Base-by-base conservation (phyloP, 2,113 vertebrate species). In the Mungos mungo region DNA sequence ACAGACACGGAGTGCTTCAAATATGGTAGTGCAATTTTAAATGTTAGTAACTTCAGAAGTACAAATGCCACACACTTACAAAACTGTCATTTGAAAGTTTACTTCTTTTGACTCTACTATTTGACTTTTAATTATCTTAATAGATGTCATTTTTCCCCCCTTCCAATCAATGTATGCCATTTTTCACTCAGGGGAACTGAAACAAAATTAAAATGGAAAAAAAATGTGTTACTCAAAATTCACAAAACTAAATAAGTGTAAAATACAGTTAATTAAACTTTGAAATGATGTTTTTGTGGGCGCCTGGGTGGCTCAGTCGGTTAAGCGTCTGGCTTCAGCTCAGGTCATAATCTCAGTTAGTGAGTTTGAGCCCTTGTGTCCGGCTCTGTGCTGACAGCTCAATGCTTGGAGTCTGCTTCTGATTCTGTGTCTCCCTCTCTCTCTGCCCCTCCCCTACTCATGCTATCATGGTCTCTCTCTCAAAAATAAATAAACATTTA, bases 81-180 rank as follows among this genome's bases (percentile, higher is more conserved):
- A 52, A 82, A 38, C 18, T 77, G 5, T 50, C 50, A 27, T 35
- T 79, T 25, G 54, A 76, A 81, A 54, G 7, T 41, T 83, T 65
- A 54, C 87, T 65, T 87, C 74, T 83, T 79, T 88, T 87, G 57
- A 76, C 23, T 74, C 57, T 47, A 9, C 57, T 47, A 9, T 10
- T 60, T 60, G 57, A 47, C 38, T 68, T 87, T 77, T 82, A 82
- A 82, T 87, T 33, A 87, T 74, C 88, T 84, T 80, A 96, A 81
- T 63, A 88, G 47, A 85, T 25, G n/a, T 50, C 60, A 72, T n/a
- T 96, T 88, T 88, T 87, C 33, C 90, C 68, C 63, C 85, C 52
- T 93, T 91, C 76, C 68, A 87, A 71, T 66, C 54, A 76, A 54
- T 2, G 3, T 47, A 50, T 65, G 41, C 27, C n/a, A 83, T 50